Evolutionary conservation across 2,113 vertebrate genomes (phyloP).

Genomic region (Felis catus): F.catus_Fca126_mat1.0 CM031426.1:10296001-10296500

Average conservation of each 20-base stretch:
- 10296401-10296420: no score
- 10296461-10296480: no score
- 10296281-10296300: neutral
- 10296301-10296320: neutral
- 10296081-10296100: neutral
- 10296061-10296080: neutral
- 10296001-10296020: accelerated
- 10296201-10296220: neutral
- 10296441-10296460: no score
- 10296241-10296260: neutral
- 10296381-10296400: no score
- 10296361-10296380: no score
- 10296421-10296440: no score
- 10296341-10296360: no score
- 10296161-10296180: neutral
- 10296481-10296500: no score
- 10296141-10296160: neutral
- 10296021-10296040: neutral
- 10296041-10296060: neutral
- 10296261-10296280: neutral
- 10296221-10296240: neutral
- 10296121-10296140: no score
- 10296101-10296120: neutral
- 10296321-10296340: neutral
- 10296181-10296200: neutral